Base-by-base conservation (phyloP, 2,113 vertebrate species). In the Pterocles burchelli region DNA sequence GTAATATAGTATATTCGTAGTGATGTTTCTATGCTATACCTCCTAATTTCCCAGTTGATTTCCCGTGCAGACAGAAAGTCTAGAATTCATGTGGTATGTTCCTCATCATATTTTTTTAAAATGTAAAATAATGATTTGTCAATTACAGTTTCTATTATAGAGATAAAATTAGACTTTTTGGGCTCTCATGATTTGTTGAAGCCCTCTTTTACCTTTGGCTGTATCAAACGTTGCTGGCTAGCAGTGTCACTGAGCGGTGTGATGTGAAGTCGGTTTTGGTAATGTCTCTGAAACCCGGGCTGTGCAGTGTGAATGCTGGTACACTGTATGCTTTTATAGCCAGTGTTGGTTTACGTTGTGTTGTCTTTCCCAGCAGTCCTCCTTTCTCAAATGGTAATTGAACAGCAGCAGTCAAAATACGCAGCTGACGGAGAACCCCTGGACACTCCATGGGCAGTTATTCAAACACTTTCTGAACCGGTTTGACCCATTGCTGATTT, bases 381-480 rank as follows among this genome's bases (percentile, higher is more conserved):
- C 41, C 93, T 93, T 92, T 95, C 85, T 77, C 61, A 78, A 78
- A 93, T 62, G 52, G 89, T 88, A 75, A 71, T 81, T 74, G 29
- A 96, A 95, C 93, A 92, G 93, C 92, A 96, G 94, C 89, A 88
- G 85, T 92, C 70, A 83, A 95, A 91, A 77, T 71, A 88, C 65
- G 93, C 80, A 49, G 70, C 85, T 92, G 88, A 92, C 1, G 1
- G 80, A 95, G 96, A 90, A 87, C 83, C 88, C 73, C 94, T 90
- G 85, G 87, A 66, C 66, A 85, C 95, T 90, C 93, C 81, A 29
- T 86, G 89, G 92, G 94, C 93, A 97, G 92, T 95, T 96, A 91
- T 96, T 96, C 95, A 97, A 96, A 97, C 94, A 93, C 77, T 95
- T 97, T 96, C 92, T 96, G 97, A 97, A 96, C 91, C 52, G 17